Conservation (phyloP, 2,113 vertebrate species). For the Rhynchomys soricoides region DNA sequence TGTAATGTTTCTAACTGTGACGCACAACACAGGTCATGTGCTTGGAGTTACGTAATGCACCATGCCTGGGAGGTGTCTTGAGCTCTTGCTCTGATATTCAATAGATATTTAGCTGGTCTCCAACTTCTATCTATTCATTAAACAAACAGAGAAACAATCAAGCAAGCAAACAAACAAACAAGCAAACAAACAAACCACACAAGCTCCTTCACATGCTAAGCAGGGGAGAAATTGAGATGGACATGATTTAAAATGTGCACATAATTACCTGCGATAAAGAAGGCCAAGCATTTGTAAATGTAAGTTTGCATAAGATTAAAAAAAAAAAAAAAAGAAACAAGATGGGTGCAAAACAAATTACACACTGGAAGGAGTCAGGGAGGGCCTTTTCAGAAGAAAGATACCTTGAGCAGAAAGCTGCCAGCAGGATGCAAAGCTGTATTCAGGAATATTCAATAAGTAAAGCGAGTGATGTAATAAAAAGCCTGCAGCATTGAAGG, state of each 20-base stretch:
- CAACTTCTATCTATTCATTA: slow-evolving; percentile 5
- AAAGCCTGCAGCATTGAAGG: background rate
- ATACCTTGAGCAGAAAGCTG: background rate
- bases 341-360: background rate
- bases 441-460: background rate
- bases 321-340: background rate
- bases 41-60: slow-evolving; percentile 70
- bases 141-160: background rate
- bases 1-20: slow-evolving; percentile 76
- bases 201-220: background rate
- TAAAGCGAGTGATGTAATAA: background rate
- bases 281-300: background rate
- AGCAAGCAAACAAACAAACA: background rate
- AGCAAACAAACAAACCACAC: background rate
- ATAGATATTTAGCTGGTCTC: slow-evolving; percentile 2
- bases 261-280: background rate
- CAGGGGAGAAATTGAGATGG: background rate
- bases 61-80: slow-evolving; percentile 50
- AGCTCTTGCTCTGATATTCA: slow-evolving; percentile 51
- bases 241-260: background rate
- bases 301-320: background rate
- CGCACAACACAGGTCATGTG: slow-evolving; percentile 66
- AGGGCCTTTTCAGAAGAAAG: background rate
- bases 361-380: background rate
- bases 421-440: background rate